Conservation (phyloP, 1,140 invertebrate species). For the Anadara kagoshimensis region DNA sequence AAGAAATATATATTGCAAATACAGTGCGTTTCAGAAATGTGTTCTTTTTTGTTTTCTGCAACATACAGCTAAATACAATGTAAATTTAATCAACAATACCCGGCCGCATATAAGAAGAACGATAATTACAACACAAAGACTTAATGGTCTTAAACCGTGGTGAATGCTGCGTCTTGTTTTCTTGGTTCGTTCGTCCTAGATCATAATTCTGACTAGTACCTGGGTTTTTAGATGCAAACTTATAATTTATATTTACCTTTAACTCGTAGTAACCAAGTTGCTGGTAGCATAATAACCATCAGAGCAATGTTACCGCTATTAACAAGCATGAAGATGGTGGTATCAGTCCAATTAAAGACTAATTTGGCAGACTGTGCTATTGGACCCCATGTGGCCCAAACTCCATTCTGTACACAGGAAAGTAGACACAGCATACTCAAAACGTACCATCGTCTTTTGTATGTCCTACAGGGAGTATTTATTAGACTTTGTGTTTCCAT, state of each 20-base stretch:
- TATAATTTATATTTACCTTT: constrained; percentile 47
- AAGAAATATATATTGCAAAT: no score
- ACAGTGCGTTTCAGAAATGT: no score
- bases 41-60: no score
- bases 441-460: constrained; percentile 38
- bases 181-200: no score
- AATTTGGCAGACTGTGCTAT: constrained; percentile 70
- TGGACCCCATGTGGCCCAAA: constrained; percentile 76
- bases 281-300: constrained; percentile 72
- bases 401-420: constrained; percentile 35
- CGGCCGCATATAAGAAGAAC: no score
- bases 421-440: constrained; percentile 30
- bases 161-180: no score
- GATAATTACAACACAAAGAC: no score
- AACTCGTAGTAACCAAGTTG: constrained; percentile 67
- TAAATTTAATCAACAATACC: not conserved
- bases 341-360: constrained; percentile 73
- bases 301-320: constrained; percentile 75
- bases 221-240: no score
- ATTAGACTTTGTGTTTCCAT: no score
- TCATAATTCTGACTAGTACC: no score
- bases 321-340: constrained; percentile 72
- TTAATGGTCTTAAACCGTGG: no score
- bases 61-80: not conserved
- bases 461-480: not conserved